Conservation (phyloP, 2,888 invertebrate species). For the Oegoconia quadripuncta region DNA sequence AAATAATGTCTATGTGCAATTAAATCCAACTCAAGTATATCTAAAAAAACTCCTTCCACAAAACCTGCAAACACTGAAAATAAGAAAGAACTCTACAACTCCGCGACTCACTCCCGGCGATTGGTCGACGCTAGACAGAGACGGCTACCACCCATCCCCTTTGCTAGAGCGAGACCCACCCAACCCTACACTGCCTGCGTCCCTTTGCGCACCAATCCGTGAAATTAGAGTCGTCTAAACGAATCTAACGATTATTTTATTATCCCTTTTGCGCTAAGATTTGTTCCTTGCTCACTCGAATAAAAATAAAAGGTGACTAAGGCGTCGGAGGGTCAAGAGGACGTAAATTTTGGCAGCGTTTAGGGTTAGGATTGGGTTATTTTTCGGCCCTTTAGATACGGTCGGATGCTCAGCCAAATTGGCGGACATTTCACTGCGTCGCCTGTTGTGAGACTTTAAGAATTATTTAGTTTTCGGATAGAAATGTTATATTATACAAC, state of each 20-base stretch:
- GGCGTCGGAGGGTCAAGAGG: slow-evolving; percentile 69
- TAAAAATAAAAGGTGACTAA: slow-evolving; percentile 79
- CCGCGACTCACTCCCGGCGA: slow-evolving; percentile 47
- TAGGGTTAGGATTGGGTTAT: slow-evolving; percentile 69
- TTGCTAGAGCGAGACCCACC: slow-evolving; percentile 38
- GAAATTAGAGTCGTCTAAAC: slow-evolving; percentile 79
- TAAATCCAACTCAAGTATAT: background rate
- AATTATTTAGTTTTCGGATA: too few species aligned
- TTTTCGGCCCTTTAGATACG: slow-evolving; percentile 66
- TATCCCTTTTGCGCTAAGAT: slow-evolving; percentile 78
- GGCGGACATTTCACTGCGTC: too few species aligned
- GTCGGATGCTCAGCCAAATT: slow-evolving; percentile 2
- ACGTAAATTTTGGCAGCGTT: slow-evolving; percentile 65
- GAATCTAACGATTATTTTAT: slow-evolving; percentile 80
- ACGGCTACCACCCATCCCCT: slow-evolving; percentile 21
- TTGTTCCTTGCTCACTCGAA: slow-evolving; percentile 79
- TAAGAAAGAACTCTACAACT: slow-evolving; percentile 48
- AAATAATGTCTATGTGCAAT: background rate
- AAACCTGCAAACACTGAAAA: slow-evolving; percentile 60
- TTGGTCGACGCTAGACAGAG: slow-evolving; percentile 52
- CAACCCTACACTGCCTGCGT: slow-evolving; percentile 51
- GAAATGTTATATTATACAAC: too few species aligned
- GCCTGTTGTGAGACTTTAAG: too few species aligned
- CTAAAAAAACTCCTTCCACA: slow-evolving; percentile 9
- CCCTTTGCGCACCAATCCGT: slow-evolving; percentile 76